phyloP scores from a whole-genome alignment of 2,113 vertebrate species.

The Vulpes vulpes region DNA sequence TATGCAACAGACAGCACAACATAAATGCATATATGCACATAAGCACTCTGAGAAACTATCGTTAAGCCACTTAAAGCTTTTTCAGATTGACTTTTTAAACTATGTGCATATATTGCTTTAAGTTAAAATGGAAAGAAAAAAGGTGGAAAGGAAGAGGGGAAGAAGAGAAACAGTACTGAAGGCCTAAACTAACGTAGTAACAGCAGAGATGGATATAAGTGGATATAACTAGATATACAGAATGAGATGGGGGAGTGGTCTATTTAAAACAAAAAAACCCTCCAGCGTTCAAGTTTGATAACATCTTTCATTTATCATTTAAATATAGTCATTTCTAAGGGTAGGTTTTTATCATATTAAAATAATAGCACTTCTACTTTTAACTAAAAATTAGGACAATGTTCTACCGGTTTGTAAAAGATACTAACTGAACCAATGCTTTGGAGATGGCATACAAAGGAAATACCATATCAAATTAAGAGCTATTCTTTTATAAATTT shows the following conservation, averaged over 20 bases:
- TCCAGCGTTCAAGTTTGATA: not conserved
- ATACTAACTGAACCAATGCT: not conserved
- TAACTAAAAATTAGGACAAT: slow-evolving; percentile 5
- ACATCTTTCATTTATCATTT: not conserved
- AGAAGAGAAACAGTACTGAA: not conserved
- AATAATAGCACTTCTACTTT: not conserved
- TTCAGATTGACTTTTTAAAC: not conserved
- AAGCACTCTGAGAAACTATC: not conserved
- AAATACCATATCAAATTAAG: not conserved
- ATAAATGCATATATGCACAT: not conserved
- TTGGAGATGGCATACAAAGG: not conserved
- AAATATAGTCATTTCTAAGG: not conserved
- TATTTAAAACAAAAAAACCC: not conserved
- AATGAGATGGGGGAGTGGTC: not conserved
- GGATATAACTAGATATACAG: not conserved
- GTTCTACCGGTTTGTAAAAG: slow-evolving; percentile 5
- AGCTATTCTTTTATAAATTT: not conserved
- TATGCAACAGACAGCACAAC: not conserved
- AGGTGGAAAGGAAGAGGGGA: not conserved
- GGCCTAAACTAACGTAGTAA: not conserved
- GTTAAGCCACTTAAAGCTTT: not conserved
- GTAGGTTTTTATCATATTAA: slow-evolving; percentile 18
- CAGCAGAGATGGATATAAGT: not conserved
- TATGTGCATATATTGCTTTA: not conserved
- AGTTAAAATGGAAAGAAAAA: not conserved